phyloP scores from a whole-genome alignment of 1,140 invertebrate species.

The Conus betulinus region DNA sequence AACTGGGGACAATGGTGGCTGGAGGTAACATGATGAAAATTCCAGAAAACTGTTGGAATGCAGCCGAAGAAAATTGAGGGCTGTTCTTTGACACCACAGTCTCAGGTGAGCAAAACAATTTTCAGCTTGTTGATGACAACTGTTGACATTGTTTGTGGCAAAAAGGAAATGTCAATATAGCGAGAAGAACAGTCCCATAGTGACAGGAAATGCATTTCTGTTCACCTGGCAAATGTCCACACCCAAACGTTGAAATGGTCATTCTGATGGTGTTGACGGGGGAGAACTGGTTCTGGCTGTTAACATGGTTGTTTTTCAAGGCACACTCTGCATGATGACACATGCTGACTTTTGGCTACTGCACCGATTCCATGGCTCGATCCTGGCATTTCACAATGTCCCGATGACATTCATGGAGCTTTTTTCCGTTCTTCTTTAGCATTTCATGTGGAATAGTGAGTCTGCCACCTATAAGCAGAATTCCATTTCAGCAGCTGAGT shows the following conservation, averaged over 20 bases:
- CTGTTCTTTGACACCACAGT: neutral
- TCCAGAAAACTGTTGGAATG: slow-evolving; percentile 8
- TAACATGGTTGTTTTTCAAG: neutral
- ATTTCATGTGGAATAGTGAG: slow-evolving; percentile 49
- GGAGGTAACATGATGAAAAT: neutral
- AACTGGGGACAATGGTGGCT: slow-evolving; percentile 12
- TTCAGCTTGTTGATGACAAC: slow-evolving; percentile 40
- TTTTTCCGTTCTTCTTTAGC: slow-evolving; percentile 60
- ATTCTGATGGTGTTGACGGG: slow-evolving; percentile 5
- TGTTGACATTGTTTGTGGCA: slow-evolving; percentile 11
- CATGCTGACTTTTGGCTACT: slow-evolving; percentile 49
- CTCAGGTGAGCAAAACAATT: slow-evolving; percentile 69
- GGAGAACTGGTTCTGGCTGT: neutral
- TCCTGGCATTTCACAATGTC: slow-evolving; percentile 57
- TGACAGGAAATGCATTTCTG: slow-evolving; percentile 35
- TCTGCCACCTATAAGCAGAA: slow-evolving; percentile 27
- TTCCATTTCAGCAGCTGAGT: neutral
- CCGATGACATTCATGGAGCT: slow-evolving; percentile 66
- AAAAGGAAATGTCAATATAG: slow-evolving; percentile 44
- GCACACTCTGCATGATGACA: slow-evolving; percentile 33
- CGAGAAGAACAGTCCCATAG: slow-evolving; percentile 47
- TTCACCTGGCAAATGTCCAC: neutral
- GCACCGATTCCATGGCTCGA: slow-evolving; percentile 39
- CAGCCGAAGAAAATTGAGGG: neutral
- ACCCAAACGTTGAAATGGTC: slow-evolving; percentile 45